phyloP scores from a whole-genome alignment of 1,140 invertebrate genomes.

The Drosophila santomea region DNA sequence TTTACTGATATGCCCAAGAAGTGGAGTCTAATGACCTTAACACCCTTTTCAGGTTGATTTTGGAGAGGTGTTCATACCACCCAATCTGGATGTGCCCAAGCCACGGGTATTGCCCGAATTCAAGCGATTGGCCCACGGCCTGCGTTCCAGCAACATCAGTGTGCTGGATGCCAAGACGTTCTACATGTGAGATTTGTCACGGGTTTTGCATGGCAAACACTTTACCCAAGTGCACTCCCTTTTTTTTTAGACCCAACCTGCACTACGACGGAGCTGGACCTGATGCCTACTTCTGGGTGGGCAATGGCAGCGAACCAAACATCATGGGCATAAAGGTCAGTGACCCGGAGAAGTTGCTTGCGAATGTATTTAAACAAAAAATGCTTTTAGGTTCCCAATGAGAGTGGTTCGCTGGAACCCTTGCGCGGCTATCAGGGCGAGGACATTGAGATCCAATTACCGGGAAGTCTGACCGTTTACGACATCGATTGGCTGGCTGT shows the following conservation, averaged over 20 bases:
- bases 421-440: slow-evolving; percentile 94
- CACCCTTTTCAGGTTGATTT: slow-evolving; percentile 90
- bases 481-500: slow-evolving; percentile 97
- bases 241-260: slow-evolving; percentile 91
- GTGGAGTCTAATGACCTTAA: slow-evolving; percentile 2
- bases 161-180: slow-evolving; percentile 96
- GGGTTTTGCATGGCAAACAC: too few species aligned
- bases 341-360: background rate
- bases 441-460: slow-evolving; percentile 95
- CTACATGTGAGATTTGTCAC: slow-evolving; percentile 85
- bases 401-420: slow-evolving; percentile 92
- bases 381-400: slow-evolving; percentile 91
- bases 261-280: slow-evolving; percentile 96
- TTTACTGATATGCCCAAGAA: background rate
- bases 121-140: slow-evolving; percentile 92
- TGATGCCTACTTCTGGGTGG: slow-evolving; percentile 97
- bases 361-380: background rate
- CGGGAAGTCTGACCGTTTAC: slow-evolving; percentile 93
- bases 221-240: background rate
- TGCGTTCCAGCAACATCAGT: slow-evolving; percentile 95
- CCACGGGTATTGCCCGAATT: slow-evolving; percentile 93
- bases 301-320: slow-evolving; percentile 92
- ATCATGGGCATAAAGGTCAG: slow-evolving; percentile 92
- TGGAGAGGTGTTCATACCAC: slow-evolving; percentile 92
- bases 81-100: slow-evolving; percentile 90